Conservation (phyloP, 2,113 vertebrate species). For the Phodopus roborovskii region DNA sequence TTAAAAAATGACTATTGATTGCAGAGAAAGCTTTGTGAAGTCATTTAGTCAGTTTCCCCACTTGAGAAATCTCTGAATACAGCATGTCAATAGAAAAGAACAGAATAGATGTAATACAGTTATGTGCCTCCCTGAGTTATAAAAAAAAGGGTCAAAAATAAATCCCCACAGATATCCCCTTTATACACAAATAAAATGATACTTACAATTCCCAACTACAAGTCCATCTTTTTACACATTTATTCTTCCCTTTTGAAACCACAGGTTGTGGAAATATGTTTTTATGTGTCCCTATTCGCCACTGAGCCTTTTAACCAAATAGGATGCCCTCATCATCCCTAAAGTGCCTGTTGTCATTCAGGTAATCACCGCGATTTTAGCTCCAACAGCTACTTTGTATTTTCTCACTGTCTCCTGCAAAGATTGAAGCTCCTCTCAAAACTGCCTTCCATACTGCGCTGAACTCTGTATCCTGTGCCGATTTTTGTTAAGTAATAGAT, state of each 20-base stretch:
- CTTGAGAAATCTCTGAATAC: slow-evolving; percentile 82
- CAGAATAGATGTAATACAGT: slow-evolving; percentile 63
- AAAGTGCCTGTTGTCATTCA: slow-evolving; percentile 81
- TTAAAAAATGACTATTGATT: slow-evolving; percentile 85
- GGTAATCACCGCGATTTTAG: slow-evolving; percentile 80
- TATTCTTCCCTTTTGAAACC: slow-evolving; percentile 70
- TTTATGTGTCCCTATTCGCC: slow-evolving; percentile 72
- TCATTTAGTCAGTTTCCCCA: slow-evolving; percentile 83
- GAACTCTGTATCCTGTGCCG: slow-evolving; percentile 75
- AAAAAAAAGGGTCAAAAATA: slow-evolving; percentile 74
- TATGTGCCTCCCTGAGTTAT: slow-evolving; percentile 69
- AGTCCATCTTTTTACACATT: slow-evolving; percentile 57
- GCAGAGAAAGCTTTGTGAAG: slow-evolving; percentile 84
- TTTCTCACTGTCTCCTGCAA: slow-evolving; percentile 82
- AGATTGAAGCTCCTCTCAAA: slow-evolving; percentile 81
- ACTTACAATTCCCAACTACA: slow-evolving; percentile 73
- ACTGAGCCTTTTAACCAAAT: slow-evolving; percentile 76
- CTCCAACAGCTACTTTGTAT: slow-evolving; percentile 82
- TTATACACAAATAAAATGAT: slow-evolving; percentile 77
- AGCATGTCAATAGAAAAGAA: slow-evolving; percentile 83
- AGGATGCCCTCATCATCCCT: slow-evolving; percentile 64
- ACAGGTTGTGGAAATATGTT: slow-evolving; percentile 66
- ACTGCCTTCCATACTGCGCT: slow-evolving; percentile 81
- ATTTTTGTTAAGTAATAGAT: slow-evolving; percentile 83
- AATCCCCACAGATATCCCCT: slow-evolving; percentile 52